phyloP scores from a whole-genome alignment of 2,113 vertebrate species.

The Myotis brandtii region DNA sequence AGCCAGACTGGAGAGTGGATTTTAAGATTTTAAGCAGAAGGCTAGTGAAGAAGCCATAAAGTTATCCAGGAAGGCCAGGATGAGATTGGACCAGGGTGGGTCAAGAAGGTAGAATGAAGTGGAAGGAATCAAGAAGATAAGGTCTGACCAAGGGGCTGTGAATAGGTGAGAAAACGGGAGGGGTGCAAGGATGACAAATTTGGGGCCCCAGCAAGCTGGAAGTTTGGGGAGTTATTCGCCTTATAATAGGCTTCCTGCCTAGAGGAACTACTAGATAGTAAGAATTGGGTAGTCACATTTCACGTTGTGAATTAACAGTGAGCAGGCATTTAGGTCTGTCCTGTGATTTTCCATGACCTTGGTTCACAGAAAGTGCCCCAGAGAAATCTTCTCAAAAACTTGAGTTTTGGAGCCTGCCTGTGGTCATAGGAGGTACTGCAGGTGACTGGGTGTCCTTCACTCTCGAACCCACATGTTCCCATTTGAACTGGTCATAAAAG shows the following conservation, averaged over 20 bases:
- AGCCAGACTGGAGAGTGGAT: background rate
- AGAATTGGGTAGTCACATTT: background rate
- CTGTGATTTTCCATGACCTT: background rate
- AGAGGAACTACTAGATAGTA: background rate
- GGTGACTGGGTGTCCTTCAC: background rate
- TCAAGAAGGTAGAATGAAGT: background rate
- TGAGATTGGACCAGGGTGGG: background rate
- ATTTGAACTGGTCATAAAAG: background rate
- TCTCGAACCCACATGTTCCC: background rate
- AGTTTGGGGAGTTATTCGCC: background rate
- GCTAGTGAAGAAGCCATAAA: background rate
- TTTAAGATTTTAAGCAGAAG: constrained; percentile 24
- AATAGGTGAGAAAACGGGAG: background rate
- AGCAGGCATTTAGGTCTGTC: background rate
- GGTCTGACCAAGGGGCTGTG: background rate
- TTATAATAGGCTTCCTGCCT: background rate
- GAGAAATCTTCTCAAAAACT: constrained; percentile 18
- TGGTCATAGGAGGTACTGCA: background rate
- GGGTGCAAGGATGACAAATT: background rate
- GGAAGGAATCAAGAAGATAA: constrained; percentile 1
- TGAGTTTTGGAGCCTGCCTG: constrained; percentile 13
- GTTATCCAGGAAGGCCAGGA: background rate
- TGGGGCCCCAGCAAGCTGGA: background rate
- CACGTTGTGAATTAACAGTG: background rate
- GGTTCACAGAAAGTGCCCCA: background rate